Conservation (phyloP, 1,140 invertebrate genomes). For the Belonocnema kinseyi region DNA sequence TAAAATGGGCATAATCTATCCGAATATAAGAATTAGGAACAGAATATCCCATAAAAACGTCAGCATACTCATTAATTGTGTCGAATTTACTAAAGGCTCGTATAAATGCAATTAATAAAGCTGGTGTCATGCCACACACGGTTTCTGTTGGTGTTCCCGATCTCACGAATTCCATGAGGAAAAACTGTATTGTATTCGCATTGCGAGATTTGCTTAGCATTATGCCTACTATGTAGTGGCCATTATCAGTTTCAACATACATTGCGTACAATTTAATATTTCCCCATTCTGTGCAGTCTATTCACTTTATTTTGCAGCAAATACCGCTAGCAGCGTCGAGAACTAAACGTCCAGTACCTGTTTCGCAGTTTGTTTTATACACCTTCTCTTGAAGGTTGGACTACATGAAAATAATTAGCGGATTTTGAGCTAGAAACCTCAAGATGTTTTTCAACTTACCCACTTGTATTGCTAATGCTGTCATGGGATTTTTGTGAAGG, state of each 20-base stretch:
- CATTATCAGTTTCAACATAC: background rate
- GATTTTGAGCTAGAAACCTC: too few species aligned
- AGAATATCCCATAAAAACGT: too few species aligned
- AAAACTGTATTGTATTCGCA: background rate
- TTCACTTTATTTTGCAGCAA: background rate
- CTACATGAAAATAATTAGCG: too few species aligned
- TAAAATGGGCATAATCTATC: background rate
- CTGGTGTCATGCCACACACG: background rate
- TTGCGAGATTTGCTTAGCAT: background rate
- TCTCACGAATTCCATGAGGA: background rate
- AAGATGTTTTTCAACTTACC: background rate
- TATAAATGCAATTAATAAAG: background rate
- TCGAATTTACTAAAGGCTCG: too few species aligned
- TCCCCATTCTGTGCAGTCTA: background rate
- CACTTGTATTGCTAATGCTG: background rate
- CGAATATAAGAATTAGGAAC: background rate
- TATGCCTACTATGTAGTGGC: background rate
- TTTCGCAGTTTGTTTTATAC: too few species aligned
- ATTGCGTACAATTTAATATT: background rate
- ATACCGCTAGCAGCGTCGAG: too few species aligned
- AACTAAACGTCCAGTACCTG: too few species aligned
- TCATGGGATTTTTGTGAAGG: background rate
- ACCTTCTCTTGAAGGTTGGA: too few species aligned
- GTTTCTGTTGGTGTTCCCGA: background rate
- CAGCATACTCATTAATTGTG: too few species aligned